Conservation (phyloP, 2,113 vertebrate species). For the Crotalus horridus region DNA sequence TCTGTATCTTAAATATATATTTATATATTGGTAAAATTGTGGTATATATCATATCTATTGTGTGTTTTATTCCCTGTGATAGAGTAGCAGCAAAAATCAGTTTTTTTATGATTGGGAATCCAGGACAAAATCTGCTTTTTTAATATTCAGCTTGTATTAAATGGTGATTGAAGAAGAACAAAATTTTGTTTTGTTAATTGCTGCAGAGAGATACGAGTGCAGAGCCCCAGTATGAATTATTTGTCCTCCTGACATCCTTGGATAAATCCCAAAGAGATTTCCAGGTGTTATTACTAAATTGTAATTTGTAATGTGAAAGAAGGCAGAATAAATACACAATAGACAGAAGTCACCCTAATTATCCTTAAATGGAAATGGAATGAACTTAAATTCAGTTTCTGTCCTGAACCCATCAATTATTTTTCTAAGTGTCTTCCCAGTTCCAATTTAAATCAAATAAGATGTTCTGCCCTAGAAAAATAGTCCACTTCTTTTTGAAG, state of each 20-base stretch:
- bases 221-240: not conserved
- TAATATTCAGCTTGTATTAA: not conserved
- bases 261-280: not conserved
- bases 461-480: not conserved
- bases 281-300: not conserved
- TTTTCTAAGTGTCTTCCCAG: not conserved
- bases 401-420: not conserved
- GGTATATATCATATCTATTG: not conserved
- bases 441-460: not conserved
- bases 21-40: not conserved
- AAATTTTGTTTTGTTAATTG: not conserved
- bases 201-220: not conserved
- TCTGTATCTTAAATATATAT: not conserved
- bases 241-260: not conserved
- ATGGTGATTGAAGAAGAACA: not conserved
- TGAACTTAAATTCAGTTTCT: not conserved
- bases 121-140: not conserved
- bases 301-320: not conserved
- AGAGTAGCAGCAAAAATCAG: not conserved
- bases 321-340: not conserved
- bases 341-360: not conserved
- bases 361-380: not conserved
- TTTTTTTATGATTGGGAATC: not conserved
- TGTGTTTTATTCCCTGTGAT: not conserved
- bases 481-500: not conserved